Conservation (phyloP, 2,113 vertebrate genomes). For the Mohoua ochrocephala region DNA sequence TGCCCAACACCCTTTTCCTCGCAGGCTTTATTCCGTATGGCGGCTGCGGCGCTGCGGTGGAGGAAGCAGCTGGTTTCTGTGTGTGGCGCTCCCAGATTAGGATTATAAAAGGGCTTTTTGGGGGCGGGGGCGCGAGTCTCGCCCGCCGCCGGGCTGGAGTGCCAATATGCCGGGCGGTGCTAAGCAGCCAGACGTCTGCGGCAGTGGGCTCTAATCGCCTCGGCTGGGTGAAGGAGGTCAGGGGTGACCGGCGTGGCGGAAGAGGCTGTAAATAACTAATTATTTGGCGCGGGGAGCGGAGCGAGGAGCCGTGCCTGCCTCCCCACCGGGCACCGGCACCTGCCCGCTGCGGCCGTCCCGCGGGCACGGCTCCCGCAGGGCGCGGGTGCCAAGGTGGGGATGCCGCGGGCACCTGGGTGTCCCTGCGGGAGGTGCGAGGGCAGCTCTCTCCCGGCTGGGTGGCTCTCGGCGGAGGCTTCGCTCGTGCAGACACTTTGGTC, state of each 20-base stretch:
- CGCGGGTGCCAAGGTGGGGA: background rate
- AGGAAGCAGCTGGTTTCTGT: conserved; percentile 15
- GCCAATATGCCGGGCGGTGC: background rate
- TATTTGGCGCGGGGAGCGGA: background rate
- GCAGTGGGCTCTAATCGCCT: conserved; percentile 38
- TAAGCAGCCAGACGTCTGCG: conserved; percentile 11
- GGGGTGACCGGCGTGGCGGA: background rate
- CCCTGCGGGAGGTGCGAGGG: accelerated
- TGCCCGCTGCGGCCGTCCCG: background rate
- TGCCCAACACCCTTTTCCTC: background rate
- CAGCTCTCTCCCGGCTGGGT: background rate
- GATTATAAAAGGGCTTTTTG: conserved; percentile 31
- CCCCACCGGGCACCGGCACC: background rate
- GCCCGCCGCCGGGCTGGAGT: background rate
- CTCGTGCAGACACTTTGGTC: accelerated
- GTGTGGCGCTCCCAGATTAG: conserved; percentile 28
- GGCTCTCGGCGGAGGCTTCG: background rate
- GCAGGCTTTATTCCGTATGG: background rate
- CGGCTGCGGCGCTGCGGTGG: background rate
- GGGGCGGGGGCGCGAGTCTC: conserved; percentile 3
- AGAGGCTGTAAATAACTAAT: conserved; percentile 34
- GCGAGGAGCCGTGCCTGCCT: background rate
- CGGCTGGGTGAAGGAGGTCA: conserved; percentile 25
- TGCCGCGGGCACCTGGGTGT: accelerated
- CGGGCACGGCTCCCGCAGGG: background rate